Percentiles rank a stretch among this genome's conserved stretches.
phyloP scores from a whole-genome alignment of 2,113 vertebrate genomes.

The Anarrhichthys ocellatus region DNA sequence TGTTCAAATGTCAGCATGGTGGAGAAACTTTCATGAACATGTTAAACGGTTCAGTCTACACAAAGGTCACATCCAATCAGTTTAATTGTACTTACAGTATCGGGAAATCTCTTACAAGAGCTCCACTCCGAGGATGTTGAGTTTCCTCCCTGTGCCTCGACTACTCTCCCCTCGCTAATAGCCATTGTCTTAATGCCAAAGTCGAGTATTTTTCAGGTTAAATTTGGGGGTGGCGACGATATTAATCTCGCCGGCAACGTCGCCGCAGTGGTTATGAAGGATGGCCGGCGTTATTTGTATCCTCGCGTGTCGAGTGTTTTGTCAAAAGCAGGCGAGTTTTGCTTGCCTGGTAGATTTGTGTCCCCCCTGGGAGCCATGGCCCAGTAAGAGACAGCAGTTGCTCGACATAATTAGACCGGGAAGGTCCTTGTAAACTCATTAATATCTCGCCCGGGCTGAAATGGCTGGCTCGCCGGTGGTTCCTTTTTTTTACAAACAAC shows the following conservation, averaged over 20 bases:
- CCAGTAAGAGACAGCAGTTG: conserved; percentile 85
- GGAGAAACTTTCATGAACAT: conserved; percentile 58
- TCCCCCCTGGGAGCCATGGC: conserved; percentile 82
- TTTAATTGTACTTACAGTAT: conserved; percentile 55
- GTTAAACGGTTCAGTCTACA: conserved; percentile 45
- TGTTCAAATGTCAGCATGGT: conserved; percentile 67
- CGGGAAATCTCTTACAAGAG: conserved; percentile 29
- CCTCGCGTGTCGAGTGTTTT: conserved; percentile 82
- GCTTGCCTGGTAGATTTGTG: conserved; percentile 84
- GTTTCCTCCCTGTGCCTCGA: conserved; percentile 18
- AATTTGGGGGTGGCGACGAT: conserved; percentile 71
- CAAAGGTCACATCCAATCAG: conserved; percentile 70
- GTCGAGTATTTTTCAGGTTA: conserved; percentile 77
- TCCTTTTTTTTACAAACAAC: conserved; percentile 35
- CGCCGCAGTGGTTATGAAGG: conserved; percentile 71
- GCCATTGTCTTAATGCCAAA: conserved; percentile 67
- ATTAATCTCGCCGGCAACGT: conserved; percentile 65
- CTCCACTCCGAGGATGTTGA: conserved; percentile 32
- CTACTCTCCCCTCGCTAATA: conserved; percentile 51
- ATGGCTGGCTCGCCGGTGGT: conserved; percentile 59
- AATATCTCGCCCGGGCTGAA: conserved; percentile 82
- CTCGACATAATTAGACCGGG: conserved; percentile 86
- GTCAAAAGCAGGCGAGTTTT: conserved; percentile 85
- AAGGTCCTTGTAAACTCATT: conserved; percentile 87
- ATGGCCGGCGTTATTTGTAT: conserved; percentile 79